phyloP scores from a whole-genome alignment of 2,888 invertebrate genomes.

The Drosophila leonis region DNA sequence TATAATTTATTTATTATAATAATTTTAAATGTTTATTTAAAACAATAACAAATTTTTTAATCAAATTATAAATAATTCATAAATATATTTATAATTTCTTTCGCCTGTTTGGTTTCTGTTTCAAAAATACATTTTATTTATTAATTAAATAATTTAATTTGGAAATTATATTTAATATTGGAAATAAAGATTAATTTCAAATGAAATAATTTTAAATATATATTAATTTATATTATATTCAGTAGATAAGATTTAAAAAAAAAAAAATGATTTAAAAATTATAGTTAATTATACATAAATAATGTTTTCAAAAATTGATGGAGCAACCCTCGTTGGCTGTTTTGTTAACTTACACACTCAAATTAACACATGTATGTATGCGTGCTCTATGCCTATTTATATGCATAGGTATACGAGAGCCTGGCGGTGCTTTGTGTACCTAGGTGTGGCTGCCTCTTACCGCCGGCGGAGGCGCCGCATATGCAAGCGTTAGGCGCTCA shows the following conservation, averaged over 20 bases:
- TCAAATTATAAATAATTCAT: no score
- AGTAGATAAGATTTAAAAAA: no score
- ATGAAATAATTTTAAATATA: no score
- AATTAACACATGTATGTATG: conserved; percentile 50
- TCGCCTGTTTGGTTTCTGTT: no score
- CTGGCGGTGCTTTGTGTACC: conserved; percentile 23
- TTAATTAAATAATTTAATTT: background rate
- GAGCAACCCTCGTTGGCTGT: conserved; percentile 33
- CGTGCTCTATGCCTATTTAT: conserved; percentile 13
- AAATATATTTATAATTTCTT: no score
- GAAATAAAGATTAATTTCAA: no score
- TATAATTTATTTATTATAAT: background rate
- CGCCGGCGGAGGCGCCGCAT: conserved; percentile 7
- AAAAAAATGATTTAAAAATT: no score
- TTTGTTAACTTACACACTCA: conserved; percentile 51
- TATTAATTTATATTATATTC: no score
- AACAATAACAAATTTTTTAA: no score
- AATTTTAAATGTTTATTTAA: background rate
- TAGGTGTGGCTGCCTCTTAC: conserved; percentile 26
- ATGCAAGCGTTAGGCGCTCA: conserved; percentile 21
- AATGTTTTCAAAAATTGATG: background rate
- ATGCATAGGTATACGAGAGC: conserved; percentile 28
- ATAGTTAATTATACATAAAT: no score
- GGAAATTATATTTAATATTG: background rate
- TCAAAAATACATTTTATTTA: background rate